Evolutionary conservation across 2,113 vertebrate species (phyloP), one percentile per base, ranked within the genome.

Genomic region (Ceratotherium simum): DNA sequence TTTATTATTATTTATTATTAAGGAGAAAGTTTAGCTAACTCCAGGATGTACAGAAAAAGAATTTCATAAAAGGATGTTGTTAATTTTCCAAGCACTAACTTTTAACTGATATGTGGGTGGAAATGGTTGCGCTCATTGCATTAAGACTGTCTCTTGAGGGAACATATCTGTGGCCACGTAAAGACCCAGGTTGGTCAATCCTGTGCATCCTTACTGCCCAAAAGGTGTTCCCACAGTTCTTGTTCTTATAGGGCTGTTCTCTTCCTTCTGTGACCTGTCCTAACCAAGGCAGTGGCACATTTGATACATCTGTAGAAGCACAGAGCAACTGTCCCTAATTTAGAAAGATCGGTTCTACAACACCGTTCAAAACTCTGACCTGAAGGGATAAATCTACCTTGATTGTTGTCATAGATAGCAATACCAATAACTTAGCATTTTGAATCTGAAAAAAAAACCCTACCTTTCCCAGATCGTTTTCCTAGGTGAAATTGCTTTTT

Each of bases 111-210:
- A 1, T 6, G 5, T 1, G 3, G 12, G 27, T 18, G 31, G 11
- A 25, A 67, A 33, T n/a, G 13, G 6, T 14, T 2, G 6, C 33
- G 11, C 2, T 14, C 54, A 0, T 2, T 31, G 12, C 16, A 0
- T 10, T 8, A 21, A 29, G 1, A 36, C 1, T 17, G 31, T 0
- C 51, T 76, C n/a, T 58, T 0, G 18, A 23, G 31, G 17, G 33
- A 21, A 13, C 0, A 0, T 1, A 1, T 23, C 39, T 18, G 3
- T 21, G 42, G 5, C 8, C 3, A 90, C 31, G 14, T 8, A 3
- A 54, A 62, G 65, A 2, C 2, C 14, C 27, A 1, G 18, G 6
- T 3, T 64, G 27, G 39, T 8, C 12, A 8, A 81, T 16, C 1
- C 48, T 42, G 6, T 33, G 7, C 3, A 29, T 29, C 27, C 4